Percentiles rank a stretch among this genome's conserved stretches.
phyloP scores from a whole-genome alignment of 2,888 invertebrate genomes.

The Geophilus truncorum region DNA sequence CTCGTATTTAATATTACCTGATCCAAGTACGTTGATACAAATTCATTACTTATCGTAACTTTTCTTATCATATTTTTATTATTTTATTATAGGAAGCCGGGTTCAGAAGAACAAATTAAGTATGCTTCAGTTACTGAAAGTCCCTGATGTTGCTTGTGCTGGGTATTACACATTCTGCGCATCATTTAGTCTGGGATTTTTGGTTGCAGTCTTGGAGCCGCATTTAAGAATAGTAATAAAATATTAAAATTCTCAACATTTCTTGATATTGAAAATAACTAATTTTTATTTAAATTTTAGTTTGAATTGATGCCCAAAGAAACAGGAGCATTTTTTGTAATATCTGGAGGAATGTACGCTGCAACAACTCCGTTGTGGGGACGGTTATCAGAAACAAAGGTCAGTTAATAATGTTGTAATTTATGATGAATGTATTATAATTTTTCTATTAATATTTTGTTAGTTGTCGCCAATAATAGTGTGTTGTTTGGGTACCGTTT shows the following conservation, averaged over 20 bases:
- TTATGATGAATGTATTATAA: background rate
- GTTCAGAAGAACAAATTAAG: background rate
- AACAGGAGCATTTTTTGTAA: constrained; percentile 74
- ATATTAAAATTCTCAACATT: background rate
- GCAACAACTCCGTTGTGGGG: constrained; percentile 74
- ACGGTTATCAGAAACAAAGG: constrained; percentile 62
- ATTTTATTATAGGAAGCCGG: background rate
- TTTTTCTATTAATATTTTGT: background rate
- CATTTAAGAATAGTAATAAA: constrained; percentile 63
- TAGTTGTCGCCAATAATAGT: constrained; percentile 55
- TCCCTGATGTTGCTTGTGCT: constrained; percentile 67
- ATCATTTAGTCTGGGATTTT: constrained; percentile 76
- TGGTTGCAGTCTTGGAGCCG: constrained; percentile 82
- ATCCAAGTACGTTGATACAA: constrained; percentile 47
- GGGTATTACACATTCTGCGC: constrained; percentile 68
- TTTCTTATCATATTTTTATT: background rate
- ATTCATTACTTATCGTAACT: background rate
- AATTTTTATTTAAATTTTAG: background rate
- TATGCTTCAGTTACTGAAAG: constrained; percentile 59
- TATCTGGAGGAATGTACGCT: constrained; percentile 76
- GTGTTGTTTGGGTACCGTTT: constrained; percentile 61
- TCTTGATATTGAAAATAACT: background rate
- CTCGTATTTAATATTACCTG: constrained; percentile 67
- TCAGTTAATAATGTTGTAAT: background rate
- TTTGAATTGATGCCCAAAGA: constrained; percentile 57